Conservation (phyloP, 2,888 invertebrate species). For the Reticulitermes lucifugus region DNA sequence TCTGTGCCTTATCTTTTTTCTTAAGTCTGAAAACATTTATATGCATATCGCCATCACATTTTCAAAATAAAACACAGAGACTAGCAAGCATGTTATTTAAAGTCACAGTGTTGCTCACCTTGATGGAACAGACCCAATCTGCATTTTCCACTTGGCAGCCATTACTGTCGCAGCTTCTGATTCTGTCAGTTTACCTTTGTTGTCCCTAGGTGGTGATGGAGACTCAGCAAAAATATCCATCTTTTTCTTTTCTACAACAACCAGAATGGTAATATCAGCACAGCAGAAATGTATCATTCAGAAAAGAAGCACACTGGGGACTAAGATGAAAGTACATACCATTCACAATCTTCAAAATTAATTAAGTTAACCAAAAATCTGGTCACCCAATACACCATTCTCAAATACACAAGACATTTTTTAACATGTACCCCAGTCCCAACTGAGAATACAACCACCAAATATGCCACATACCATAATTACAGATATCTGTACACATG, state of each 20-base stretch:
- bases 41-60: background rate
- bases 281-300: background rate
- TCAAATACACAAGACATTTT: no score
- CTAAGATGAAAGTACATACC: no score
- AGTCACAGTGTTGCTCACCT: conserved; percentile 49
- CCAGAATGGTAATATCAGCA: background rate
- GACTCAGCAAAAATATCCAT: conserved; percentile 60
- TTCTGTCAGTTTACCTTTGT: conserved; percentile 65
- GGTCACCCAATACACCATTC: no score
- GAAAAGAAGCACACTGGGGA: background rate
- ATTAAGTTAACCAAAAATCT: no score
- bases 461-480: no score
- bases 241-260: conserved; percentile 56
- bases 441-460: no score
- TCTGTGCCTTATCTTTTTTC: conserved; percentile 66
- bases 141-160: conserved; percentile 77
- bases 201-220: conserved; percentile 64
- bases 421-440: no score
- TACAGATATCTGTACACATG: no score
- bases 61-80: no score
- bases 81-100: conserved; percentile 47
- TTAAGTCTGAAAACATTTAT: conserved; percentile 65
- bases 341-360: no score
- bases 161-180: conserved; percentile 62
- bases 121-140: conserved; percentile 70